Evolutionary conservation across 2,797 vertebrate genomes (phyloP).

Genomic region (Astyanax mexicanus): DNA sequence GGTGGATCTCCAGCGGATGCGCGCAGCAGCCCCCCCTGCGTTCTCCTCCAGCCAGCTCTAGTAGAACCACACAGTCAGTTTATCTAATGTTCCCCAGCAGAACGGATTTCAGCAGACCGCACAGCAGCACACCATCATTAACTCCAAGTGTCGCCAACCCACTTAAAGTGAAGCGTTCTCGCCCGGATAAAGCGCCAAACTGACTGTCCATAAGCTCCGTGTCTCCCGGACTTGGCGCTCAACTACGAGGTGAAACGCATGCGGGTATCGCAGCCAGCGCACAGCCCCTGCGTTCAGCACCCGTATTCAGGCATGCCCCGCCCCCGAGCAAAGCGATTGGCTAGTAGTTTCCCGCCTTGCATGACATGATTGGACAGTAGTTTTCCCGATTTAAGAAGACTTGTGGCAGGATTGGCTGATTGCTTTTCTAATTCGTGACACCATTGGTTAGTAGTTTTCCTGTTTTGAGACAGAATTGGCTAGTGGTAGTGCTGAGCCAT

Average conservation of each 20-base stretch:
- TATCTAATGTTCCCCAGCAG: conserved; percentile 12
- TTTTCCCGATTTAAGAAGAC: not conserved
- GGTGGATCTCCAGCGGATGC: conserved; percentile 74
- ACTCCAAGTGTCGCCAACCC: not conserved
- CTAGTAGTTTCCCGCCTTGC: not conserved
- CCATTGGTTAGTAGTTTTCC: too few relatives aligned
- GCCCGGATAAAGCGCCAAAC: conserved; percentile 52
- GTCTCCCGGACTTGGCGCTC: conserved; percentile 32
- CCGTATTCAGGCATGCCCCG: not conserved
- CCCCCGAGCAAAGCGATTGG: not conserved
- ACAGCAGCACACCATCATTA: conserved; percentile 15
- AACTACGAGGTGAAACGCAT: conserved; percentile 40
- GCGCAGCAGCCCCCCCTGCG: conserved; percentile 66
- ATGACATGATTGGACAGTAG: not conserved
- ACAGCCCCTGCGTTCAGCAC: not conserved
- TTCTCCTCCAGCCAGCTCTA: conserved; percentile 17
- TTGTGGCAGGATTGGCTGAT: not conserved
- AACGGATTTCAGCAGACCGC: conserved; percentile 16
- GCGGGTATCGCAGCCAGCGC: conserved; percentile 41
- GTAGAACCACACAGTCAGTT: too few relatives aligned
- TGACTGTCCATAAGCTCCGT: conserved; percentile 47
- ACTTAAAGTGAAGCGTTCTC: conserved; percentile 38
- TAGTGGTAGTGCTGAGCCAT: too few relatives aligned
- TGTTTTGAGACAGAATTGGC: too few relatives aligned
- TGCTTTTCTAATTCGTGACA: too few relatives aligned